A percentile compares a stretch with the other conserved stretches of the same genome.
These are phyloP conservation scores for Corella eumyota DNA, from an alignment of 23 tunicate genomes.

Conservation along the genomic window DNA sequence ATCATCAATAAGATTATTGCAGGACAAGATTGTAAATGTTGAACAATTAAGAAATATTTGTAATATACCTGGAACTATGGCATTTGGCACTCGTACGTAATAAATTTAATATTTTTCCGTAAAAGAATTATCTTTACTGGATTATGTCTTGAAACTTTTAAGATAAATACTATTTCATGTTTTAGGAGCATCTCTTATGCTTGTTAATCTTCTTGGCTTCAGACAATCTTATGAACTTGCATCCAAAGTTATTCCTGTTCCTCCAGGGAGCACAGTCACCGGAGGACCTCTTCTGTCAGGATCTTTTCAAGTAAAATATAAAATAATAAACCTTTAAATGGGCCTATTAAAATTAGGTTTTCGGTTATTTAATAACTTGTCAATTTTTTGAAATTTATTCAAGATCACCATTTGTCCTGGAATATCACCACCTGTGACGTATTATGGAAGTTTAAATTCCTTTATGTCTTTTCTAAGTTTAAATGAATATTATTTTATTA, in stretches of 20 bases:
- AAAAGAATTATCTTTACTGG: not conserved
- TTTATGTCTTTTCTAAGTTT: slow-evolving; percentile 9
- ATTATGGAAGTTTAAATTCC: slow-evolving; percentile 23
- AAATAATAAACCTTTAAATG: too few relatives aligned
- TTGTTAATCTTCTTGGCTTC: slow-evolving; percentile 22
- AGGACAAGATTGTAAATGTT: slow-evolving; percentile 5
- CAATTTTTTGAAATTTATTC: too few relatives aligned
- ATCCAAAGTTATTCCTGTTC: slow-evolving; percentile 3
- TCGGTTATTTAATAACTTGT: too few relatives aligned
- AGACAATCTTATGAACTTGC: slow-evolving; percentile 23
- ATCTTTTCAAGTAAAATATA: slow-evolving; percentile 27
- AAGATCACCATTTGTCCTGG: slow-evolving; percentile 20
- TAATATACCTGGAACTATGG: slow-evolving; percentile 7
- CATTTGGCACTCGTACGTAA: slow-evolving; percentile 10
- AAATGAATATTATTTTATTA: slow-evolving; percentile 30
- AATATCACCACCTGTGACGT: slow-evolving; percentile 5
- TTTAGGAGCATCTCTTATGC: slow-evolving; percentile 19
- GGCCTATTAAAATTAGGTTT: too few relatives aligned
- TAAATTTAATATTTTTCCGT: not conserved
- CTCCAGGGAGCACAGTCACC: slow-evolving; percentile 36
- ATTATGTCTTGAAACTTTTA: not conserved
- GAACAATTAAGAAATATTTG: not conserved
- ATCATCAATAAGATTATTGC: slow-evolving; percentile 2
- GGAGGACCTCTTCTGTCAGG: slow-evolving; percentile 24
- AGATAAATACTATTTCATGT: not conserved